These are phyloP conservation scores for Daphoenositta chrysoptera DNA, from an alignment of 2,113 vertebrate species.

Conservation along the genomic window DNA sequence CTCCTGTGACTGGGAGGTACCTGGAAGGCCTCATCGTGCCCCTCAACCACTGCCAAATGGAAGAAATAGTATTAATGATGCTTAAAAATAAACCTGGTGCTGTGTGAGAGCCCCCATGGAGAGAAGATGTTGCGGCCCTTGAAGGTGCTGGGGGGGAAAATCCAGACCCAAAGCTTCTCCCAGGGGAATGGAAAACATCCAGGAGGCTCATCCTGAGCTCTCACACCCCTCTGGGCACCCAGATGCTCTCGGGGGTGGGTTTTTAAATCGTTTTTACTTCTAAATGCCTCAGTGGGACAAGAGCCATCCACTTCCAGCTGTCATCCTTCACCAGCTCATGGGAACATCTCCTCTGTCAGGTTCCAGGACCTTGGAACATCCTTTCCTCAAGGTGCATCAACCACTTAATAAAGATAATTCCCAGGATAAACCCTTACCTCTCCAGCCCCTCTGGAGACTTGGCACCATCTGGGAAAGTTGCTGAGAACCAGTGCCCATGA, in stretches of 20 bases:
- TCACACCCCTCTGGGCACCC: fast-evolving
- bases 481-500: fast-evolving
- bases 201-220: background rate
- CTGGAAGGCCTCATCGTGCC: fast-evolving
- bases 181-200: too few species aligned
- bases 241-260: background rate
- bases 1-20: background rate
- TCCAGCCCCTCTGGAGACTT: background rate
- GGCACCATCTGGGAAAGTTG: background rate
- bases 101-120: fast-evolving
- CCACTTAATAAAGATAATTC: background rate
- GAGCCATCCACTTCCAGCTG: background rate
- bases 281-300: background rate
- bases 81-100: background rate
- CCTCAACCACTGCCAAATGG: background rate
- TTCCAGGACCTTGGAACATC: fast-evolving
- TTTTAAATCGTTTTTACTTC: background rate
- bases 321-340: fast-evolving
- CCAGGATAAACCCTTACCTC: background rate
- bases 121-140: background rate
- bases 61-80: background rate
- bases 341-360: fast-evolving
- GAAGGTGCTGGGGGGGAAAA: background rate
- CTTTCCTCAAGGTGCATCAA: background rate
- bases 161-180: background rate